Base-by-base conservation (phyloP, 2,113 vertebrate species). In the Brienomyrus longianalis region DNA sequence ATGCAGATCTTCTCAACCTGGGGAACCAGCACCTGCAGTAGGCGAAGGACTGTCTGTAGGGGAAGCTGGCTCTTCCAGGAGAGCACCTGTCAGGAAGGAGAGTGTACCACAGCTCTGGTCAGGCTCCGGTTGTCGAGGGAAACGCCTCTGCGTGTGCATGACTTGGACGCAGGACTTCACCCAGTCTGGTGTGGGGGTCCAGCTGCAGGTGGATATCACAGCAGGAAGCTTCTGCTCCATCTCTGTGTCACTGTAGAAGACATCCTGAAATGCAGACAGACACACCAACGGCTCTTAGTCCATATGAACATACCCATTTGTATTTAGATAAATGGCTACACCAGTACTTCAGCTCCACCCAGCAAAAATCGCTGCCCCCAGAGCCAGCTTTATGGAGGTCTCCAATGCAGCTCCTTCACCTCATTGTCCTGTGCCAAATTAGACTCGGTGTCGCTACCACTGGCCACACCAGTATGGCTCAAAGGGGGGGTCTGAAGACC, bases 1-100 rank as follows among this genome's bases (percentile, higher is more conserved):
- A 99, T 99, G 94, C 98, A 99, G 95, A 99, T 99, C 95, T 99
- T 99, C 94, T 99, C 98, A 94, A 99, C 98, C 93, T 99, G 98
- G 23, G 98, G 98, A 1, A 99, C 98, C 89, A 99, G 94, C 85
- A 99, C 98, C 93, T 99, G 98, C 21, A 99, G 94, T 70, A 99
- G 95, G 21, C 98, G 92, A 98, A 99, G 99, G 94, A 99, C 98
- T 87, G 98, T 99, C 95, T 99, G 98, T 90, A 99, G 94, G 0
- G 98, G 98, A 86, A 99, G 95, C 92, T 98, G 99, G 2, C 96
- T 96, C 94, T 99, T 99, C 98, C 98, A 99, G 89, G 98, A 98
- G 27, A 97, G 94, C 7, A 97, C 96, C 98, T 99, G 91, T 1
- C 70, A 0, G 17, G 89, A 66, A 17, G 15, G 86, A n/a, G 74